Percentiles rank a stretch among this genome's conserved stretches.
Conservation (phyloP, 1,140 invertebrate genomes). For the Chionoecetes opilio region DNA sequence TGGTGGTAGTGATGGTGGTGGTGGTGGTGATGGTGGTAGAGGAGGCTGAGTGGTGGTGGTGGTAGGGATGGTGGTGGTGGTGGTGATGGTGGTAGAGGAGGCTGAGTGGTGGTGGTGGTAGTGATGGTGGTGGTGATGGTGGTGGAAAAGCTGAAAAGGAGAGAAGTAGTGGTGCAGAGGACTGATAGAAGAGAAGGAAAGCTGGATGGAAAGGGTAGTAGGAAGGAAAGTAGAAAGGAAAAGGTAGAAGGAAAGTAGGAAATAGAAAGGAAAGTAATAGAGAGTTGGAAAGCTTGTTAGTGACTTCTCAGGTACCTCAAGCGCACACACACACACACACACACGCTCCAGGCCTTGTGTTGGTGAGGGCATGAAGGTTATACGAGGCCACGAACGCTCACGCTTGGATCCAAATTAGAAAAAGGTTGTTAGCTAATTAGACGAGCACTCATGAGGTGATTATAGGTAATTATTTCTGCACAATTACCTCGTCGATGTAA, state of each 20-base stretch:
- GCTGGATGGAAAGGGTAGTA: too few species aligned
- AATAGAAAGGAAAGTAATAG: too few species aligned
- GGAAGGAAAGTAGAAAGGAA: not conserved
- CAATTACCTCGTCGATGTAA: not conserved
- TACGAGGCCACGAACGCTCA: too few species aligned
- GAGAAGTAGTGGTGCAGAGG: not conserved
- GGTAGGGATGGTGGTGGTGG: not conserved
- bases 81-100: not conserved
- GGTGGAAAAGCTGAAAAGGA: not conserved
- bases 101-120: not conserved
- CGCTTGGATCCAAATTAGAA: not conserved
- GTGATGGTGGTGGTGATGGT: not conserved
- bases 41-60: not conserved
- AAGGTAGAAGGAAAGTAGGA: too few species aligned
- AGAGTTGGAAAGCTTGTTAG: too few species aligned
- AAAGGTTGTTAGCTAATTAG: not conserved
- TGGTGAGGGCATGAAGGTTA: too few species aligned
- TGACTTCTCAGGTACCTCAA: not conserved
- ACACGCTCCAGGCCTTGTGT: too few species aligned
- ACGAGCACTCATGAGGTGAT: not conserved
- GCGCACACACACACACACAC: too few species aligned
- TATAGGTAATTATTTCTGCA: not conserved
- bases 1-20: too few species aligned
- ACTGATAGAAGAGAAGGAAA: too few species aligned
- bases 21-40: not conserved